phyloP scores from a whole-genome alignment of 2,797 vertebrate species.

The Cynodonichthys magdalenae region DNA sequence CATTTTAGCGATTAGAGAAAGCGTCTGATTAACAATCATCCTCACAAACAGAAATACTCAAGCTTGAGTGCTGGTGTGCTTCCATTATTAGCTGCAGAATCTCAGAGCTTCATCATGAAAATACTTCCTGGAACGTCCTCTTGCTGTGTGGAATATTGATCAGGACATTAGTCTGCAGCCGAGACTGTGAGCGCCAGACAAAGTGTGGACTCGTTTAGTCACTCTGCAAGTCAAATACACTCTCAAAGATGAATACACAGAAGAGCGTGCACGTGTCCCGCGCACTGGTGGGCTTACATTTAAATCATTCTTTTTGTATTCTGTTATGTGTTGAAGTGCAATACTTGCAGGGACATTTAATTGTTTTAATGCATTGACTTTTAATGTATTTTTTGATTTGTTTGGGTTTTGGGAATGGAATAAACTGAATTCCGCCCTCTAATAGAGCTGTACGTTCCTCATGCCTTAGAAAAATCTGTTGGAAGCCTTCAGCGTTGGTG shows the following conservation, averaged over 20 bases:
- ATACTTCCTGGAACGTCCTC: slow-evolving; percentile 57
- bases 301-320: neutral
- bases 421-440: too few species aligned
- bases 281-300: too few species aligned
- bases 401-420: too few species aligned
- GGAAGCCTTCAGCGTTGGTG: too few species aligned
- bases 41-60: slow-evolving; percentile 18
- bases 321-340: neutral
- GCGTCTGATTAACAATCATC: slow-evolving; percentile 6
- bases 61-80: slow-evolving; percentile 21
- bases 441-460: too few species aligned
- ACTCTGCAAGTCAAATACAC: slow-evolving; percentile 27
- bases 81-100: slow-evolving; percentile 54
- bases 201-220: slow-evolving; percentile 42
- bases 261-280: neutral
- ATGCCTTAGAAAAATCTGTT: too few species aligned
- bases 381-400: neutral
- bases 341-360: neutral
- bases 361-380: neutral
- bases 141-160: slow-evolving; percentile 63
- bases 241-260: slow-evolving; percentile 30
- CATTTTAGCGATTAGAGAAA: slow-evolving; percentile 2
- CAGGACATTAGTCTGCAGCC: slow-evolving; percentile 51
- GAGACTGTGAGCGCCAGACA: slow-evolving; percentile 36
- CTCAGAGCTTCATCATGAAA: slow-evolving; percentile 45